Evolutionary conservation across 2,113 vertebrate genomes (phyloP).

Genomic region (Nansenia antarctica): DNA sequence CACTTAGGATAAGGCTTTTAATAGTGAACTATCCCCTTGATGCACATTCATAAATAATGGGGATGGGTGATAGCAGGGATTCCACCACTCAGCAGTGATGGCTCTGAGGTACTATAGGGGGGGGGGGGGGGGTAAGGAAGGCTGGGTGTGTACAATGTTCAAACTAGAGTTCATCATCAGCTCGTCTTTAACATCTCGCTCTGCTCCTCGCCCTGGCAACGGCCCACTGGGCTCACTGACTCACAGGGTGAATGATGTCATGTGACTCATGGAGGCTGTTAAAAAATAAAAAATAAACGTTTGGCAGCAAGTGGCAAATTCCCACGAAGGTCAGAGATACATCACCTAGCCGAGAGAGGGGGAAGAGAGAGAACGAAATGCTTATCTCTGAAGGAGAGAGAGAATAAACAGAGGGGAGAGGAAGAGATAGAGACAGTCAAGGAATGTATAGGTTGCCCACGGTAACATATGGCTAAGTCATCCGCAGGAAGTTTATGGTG

Average conservation of each 20-base stretch:
- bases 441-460: background rate
- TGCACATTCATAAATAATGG: no score
- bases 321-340: conserved; percentile 62
- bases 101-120: no score
- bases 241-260: conserved; percentile 68
- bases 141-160: no score
- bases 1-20: no score
- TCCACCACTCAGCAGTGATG: no score
- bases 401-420: background rate
- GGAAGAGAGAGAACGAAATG: background rate
- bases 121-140: no score
- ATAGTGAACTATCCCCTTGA: no score
- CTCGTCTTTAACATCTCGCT: no score
- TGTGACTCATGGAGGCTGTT: conserved; percentile 63
- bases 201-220: conserved; percentile 33
- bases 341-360: conserved; percentile 40
- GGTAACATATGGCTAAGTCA: background rate
- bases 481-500: background rate
- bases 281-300: conserved; percentile 64
- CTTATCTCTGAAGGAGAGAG: background rate
- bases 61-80: no score
- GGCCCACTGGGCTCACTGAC: conserved; percentile 38
- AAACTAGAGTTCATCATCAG: no score
- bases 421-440: background rate
- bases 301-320: conserved; percentile 62